phyloP scores from a whole-genome alignment of 1,140 invertebrate genomes.

The Drosophila tani region DNA sequence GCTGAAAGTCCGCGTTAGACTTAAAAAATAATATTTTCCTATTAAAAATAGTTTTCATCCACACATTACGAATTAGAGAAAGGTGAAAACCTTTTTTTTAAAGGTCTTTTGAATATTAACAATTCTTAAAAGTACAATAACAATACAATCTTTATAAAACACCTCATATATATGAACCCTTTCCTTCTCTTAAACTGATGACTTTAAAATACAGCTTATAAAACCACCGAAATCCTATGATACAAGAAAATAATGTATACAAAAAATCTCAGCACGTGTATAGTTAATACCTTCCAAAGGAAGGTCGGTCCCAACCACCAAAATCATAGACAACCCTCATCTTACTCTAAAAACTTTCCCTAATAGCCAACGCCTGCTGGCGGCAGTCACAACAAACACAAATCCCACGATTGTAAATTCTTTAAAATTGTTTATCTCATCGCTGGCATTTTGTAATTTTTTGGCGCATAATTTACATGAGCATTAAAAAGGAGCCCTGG shows the following conservation, averaged over 20 bases:
- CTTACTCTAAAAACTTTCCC: constrained; percentile 17
- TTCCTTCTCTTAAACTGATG: neutral
- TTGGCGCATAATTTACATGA: constrained; percentile 52
- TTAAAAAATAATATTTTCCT: no score
- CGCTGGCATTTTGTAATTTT: constrained; percentile 43
- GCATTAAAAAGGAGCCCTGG: constrained; percentile 25
- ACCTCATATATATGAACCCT: neutral
- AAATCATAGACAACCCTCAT: constrained; percentile 8
- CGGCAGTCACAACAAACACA: constrained; percentile 35
- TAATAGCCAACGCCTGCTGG: constrained; percentile 31
- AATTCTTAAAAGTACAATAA: no score
- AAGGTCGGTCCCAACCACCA: constrained; percentile 14
- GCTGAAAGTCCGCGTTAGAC: no score
- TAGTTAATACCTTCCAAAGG: constrained; percentile 28
- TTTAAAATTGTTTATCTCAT: constrained; percentile 47
- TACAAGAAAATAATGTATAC: neutral
- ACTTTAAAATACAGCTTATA: constrained; percentile 13
- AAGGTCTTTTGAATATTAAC: no score
- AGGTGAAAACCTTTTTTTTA: no score
- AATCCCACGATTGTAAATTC: constrained; percentile 52
- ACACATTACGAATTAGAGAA: no score
- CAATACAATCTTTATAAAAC: neutral
- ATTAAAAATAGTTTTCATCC: no score
- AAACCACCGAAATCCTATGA: neutral
- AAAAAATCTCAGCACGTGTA: constrained; percentile 34